phyloP scores from a whole-genome alignment of 2,888 invertebrate genomes.

The Mystacides longicornis region DNA sequence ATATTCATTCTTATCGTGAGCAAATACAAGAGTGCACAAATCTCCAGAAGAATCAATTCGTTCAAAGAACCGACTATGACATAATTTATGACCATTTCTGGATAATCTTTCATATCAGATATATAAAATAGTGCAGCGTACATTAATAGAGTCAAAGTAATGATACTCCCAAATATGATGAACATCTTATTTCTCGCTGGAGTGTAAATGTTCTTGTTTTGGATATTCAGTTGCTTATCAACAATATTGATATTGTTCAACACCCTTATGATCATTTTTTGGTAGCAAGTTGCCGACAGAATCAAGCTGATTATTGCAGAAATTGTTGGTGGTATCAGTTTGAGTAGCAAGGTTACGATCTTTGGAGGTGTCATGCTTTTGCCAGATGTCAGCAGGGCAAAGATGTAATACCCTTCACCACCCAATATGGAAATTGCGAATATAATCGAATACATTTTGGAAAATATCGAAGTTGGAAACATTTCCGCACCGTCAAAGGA shows the following conservation, averaged over 20 bases:
- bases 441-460: constrained; percentile 15
- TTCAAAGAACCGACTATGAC: constrained; percentile 10
- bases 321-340: constrained; percentile 16
- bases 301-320: constrained; percentile 15
- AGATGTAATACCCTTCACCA: constrained; percentile 9
- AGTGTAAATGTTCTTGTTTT: constrained; percentile 16
- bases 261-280: constrained; percentile 20
- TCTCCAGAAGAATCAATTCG: constrained; percentile 18
- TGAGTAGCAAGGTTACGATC: constrained; percentile 17
- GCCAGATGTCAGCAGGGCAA: not conserved
- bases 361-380: constrained; percentile 7
- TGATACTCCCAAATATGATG: constrained; percentile 4
- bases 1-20: constrained; percentile 17
- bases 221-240: constrained; percentile 19
- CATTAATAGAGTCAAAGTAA: constrained; percentile 4
- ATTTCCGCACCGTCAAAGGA: constrained; percentile 12
- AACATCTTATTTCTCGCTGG: constrained; percentile 16
- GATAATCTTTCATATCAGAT: not conserved
- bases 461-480: not conserved
- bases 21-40: constrained; percentile 17
- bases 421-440: constrained; percentile 13
- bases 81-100: not conserved
- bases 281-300: constrained; percentile 21
- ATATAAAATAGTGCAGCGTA: constrained; percentile 3
- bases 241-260: constrained; percentile 22